Evolutionary conservation across 2,888 invertebrate species (phyloP).

Genomic region (Yponomeuta malinellus): DNA sequence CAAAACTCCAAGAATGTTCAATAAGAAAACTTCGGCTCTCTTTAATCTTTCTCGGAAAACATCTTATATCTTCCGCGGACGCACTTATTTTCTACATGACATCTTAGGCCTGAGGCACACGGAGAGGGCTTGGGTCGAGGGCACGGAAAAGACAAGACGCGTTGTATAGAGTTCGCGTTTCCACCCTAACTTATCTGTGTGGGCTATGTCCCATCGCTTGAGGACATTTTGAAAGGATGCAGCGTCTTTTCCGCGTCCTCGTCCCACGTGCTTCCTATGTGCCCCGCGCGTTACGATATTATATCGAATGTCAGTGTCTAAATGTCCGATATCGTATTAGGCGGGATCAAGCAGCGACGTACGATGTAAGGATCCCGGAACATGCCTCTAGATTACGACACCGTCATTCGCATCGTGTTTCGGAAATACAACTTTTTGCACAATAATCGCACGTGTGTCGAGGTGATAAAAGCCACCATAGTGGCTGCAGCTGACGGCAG

Average conservation of each 20-base stretch:
- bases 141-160: no score
- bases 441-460: no score
- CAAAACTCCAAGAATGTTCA: background rate
- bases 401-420: constrained; percentile 1
- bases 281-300: background rate
- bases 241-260: no score
- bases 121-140: no score
- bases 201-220: no score
- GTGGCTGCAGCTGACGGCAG: no score
- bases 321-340: background rate
- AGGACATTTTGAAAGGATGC: no score
- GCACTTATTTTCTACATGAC: background rate
- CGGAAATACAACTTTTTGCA: background rate
- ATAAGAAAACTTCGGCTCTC: background rate
- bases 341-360: background rate
- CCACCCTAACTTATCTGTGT: no score
- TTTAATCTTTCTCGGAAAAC: background rate
- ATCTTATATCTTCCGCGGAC: background rate
- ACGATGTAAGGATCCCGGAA: background rate
- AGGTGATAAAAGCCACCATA: no score
- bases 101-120: no score
- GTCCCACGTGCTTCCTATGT: no score
- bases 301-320: background rate
- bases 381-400: background rate
- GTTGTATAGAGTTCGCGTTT: no score